Base-by-base conservation (phyloP, 2,888 invertebrate species). In the Cyaniris semiargus region DNA sequence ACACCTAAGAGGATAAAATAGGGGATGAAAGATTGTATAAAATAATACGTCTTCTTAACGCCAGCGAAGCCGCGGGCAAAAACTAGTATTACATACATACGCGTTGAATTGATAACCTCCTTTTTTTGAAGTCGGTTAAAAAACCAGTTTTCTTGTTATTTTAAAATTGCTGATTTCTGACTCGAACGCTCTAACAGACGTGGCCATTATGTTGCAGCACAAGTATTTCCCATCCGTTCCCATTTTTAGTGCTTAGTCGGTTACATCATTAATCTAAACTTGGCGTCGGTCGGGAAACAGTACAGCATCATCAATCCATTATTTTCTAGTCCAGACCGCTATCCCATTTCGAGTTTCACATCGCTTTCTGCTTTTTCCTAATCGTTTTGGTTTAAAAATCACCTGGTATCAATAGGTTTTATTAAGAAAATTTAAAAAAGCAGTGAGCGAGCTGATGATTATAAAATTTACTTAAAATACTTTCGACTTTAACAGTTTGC, bases 221-320 rank as follows among this genome's bases (percentile, higher is more conserved):
- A 31, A 66, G 66, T 66, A 66, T 66, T 66, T 27, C 27, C 66
- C 27, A 31, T 27, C 18, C 23, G 60, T 66, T 31, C 31, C 66
- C 27, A 66, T 66, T 66, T 66, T 66, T 66, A 66, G 66, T 31
- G 18, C 66, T 66, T 66, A 66, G 66, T 66, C 66, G 27, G 66
- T 66, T 66, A 27, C 66, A 66, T 66, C 66, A 66, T 66, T 66
- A 66, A 66, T 66, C 66, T 66, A 66, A 66, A 66, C 27, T 66
- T 66, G 66, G 66, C 66, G 66, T 66, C 6, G 31, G 66, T 66
- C 66, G 66, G 66, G 66, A 31, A 66, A 66, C 66, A 66, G 13
- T 66, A 66, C 66, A 66, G 66, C 66, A 66, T 31, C 66, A 66
- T 66, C 66, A 66, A 66, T 66, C 66, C 66, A 66, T 66, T 66